Evolutionary conservation across 2,888 invertebrate species (phyloP), one percentile per base, ranked within the genome.

Genomic region (Amphipoea oculea): DNA sequence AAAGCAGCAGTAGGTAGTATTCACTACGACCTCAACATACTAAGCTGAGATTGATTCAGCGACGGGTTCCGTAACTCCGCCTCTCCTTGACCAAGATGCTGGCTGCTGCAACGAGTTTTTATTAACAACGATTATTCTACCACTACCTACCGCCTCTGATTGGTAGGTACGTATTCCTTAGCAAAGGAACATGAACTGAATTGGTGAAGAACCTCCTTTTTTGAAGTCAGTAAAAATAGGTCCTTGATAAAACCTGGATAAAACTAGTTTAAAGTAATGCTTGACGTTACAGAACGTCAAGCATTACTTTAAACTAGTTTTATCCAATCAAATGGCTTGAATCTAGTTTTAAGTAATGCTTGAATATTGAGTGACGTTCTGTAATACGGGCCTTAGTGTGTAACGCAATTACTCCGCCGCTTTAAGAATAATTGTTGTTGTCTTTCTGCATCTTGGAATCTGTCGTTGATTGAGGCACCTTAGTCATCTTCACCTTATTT

Each of bases 51-150:
- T 80, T 69, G 67, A 79, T 76, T 73, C 76, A 72, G 76, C 60
- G 60, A 69, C 51, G 40, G 73, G 75, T 89, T 84, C 84, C 81
- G 84, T 84, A 84, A 88, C 73, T 45, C 69, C 80, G 54, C 73
- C 70, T 86, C 71, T 86, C 89, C 89, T 89, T 89, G 89, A 88
- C 89, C 89, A 88, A 82, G 62, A 84, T 88, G 79, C 29, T 60
- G 12, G 20, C 62, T 84, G 79, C 74, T 78, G 89, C 88, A 89
- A 89, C 57, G 9, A 72, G 67, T 86, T 88, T 87, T 87, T 82
- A 76, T 70, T 51, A 48, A 57, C 65, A 75, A 54, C 73, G 42
- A 83, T 79, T 63, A 83, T 36, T 63, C 72, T 81, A 60, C 54
- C 66, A 48, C 11, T 73, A 65, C 23, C 11, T 73, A 65, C 23